Conservation (phyloP, 1,140 invertebrate genomes). For the Aphelinus atriplicis region DNA sequence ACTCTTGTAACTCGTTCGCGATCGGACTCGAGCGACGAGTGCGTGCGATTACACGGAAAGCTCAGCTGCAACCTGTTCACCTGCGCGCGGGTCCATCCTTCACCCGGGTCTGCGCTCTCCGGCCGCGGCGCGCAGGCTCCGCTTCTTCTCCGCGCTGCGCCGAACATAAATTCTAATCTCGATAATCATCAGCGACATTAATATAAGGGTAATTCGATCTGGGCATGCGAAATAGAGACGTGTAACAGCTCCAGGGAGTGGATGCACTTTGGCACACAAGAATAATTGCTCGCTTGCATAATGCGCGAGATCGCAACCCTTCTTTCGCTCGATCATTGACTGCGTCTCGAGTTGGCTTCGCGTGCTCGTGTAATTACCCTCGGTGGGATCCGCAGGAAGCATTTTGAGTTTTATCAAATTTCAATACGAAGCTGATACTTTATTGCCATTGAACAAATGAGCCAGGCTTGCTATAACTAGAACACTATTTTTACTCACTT, state of each 20-base stretch:
- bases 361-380: too few relatives aligned
- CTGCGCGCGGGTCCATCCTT: neutral
- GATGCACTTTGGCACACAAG: neutral
- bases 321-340: too few relatives aligned
- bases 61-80: neutral
- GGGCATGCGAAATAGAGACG: constrained; percentile 12
- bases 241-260: too few relatives aligned
- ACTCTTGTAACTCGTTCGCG: neutral
- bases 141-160: too few relatives aligned
- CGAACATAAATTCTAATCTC: constrained; percentile 1
- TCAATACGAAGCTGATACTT: too few relatives aligned
- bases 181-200: constrained; percentile 34
- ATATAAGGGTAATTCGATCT: constrained; percentile 29
- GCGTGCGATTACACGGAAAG: neutral
- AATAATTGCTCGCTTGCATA: constrained; percentile 30
- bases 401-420: too few relatives aligned
- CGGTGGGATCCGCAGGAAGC: too few relatives aligned
- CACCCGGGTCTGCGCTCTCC: neutral
- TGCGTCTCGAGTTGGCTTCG: too few relatives aligned
- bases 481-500: too few relatives aligned
- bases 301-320: too few relatives aligned
- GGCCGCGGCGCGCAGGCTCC: neutral
- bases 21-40: neutral
- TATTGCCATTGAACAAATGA: too few relatives aligned
- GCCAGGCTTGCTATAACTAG: too few relatives aligned